Conservation (phyloP, 2,888 invertebrate species). For the Ectemnius continuus region DNA sequence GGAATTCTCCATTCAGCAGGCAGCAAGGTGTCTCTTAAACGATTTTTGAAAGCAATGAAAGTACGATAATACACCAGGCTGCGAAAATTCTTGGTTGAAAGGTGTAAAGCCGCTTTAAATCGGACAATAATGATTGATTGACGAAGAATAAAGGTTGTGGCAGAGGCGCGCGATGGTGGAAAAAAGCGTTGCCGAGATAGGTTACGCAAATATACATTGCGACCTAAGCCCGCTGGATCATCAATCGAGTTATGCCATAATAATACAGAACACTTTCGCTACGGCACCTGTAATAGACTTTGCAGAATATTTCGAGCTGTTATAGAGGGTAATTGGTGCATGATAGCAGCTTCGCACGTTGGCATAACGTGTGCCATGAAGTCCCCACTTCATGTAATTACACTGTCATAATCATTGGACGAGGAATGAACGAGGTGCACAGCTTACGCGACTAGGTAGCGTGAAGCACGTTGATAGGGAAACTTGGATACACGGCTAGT, state of each 20-base stretch:
- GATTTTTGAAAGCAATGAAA: conserved; percentile 17
- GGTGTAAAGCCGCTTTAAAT: conserved; percentile 2
- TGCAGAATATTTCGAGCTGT: too few species aligned
- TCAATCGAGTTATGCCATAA: too few species aligned
- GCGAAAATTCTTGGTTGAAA: background rate
- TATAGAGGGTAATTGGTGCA: too few species aligned
- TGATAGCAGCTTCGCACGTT: conserved; percentile 6
- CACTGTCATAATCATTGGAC: conserved; percentile 35
- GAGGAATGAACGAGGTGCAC: background rate
- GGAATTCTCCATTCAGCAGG: background rate
- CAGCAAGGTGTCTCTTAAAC: conserved; percentile 8
- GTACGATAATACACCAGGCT: conserved; percentile 12
- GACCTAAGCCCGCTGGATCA: too few species aligned
- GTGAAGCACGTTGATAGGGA: conserved; percentile 16
- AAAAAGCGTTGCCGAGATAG: too few species aligned
- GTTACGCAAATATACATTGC: too few species aligned
- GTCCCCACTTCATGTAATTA: conserved; percentile 50
- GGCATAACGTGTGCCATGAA: conserved; percentile 45
- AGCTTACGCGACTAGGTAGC: conserved; percentile 3
- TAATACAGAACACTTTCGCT: too few species aligned
- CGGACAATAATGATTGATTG: conserved; percentile 6
- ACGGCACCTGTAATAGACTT: too few species aligned
- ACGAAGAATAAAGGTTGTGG: background rate
- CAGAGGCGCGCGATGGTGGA: too few species aligned
- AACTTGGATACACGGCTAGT: conserved; percentile 1